A percentile compares a stretch with the other conserved stretches of the same genome.
These are phyloP conservation scores for Bujurquina vittata DNA, from an alignment of 2,113 vertebrate genomes.

Conservation along the genomic window DNA sequence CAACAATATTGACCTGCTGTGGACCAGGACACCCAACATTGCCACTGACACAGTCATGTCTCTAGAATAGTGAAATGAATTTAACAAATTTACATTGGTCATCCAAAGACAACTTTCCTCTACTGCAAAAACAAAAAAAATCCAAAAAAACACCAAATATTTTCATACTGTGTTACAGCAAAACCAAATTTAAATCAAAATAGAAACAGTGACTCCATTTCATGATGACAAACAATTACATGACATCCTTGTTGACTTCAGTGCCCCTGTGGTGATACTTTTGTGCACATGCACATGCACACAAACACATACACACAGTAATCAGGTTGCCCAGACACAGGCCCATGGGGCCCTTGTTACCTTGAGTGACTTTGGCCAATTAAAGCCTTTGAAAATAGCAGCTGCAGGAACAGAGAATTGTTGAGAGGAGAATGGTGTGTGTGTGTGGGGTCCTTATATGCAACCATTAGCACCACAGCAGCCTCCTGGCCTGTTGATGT, in stretches of 20 bases:
- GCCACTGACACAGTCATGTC: background rate
- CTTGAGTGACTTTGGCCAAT: constrained; percentile 71
- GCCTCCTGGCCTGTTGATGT: constrained; percentile 27
- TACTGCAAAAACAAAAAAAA: background rate
- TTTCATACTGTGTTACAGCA: too few relatives aligned
- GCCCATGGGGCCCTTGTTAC: constrained; percentile 58
- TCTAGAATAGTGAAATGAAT: background rate
- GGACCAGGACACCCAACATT: background rate
- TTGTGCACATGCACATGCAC: background rate
- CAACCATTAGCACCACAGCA: constrained; percentile 49
- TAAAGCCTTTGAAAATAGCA: constrained; percentile 66
- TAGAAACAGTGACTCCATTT: background rate
- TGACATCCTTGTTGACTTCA: constrained; percentile 24
- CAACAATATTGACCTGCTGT: background rate
- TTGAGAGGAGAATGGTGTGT: constrained; percentile 1
- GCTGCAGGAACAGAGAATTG: constrained; percentile 45
- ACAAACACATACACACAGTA: background rate
- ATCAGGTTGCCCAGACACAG: constrained; percentile 60
- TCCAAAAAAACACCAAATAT: too few relatives aligned
- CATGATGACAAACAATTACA: constrained; percentile 13
- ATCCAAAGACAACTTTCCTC: background rate
- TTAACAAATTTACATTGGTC: background rate
- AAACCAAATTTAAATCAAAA: background rate
- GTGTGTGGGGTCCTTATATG: constrained; percentile 10
- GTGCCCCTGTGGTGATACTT: constrained; percentile 9